Evolutionary conservation across 1,140 invertebrate genomes (phyloP).

Genomic region (Calosoma granatense): DNA sequence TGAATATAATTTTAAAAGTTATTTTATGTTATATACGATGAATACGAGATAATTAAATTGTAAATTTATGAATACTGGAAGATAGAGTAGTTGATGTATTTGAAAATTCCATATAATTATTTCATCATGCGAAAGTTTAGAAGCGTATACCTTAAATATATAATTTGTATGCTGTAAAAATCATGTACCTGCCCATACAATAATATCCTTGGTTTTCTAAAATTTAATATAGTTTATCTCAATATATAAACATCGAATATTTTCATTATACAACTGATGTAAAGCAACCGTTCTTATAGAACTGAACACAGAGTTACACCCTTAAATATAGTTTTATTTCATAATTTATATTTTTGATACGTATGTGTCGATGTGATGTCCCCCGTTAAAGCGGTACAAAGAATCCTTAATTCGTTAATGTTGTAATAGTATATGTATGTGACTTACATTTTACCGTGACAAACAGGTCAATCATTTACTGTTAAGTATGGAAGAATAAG

Average conservation of each 20-base stretch:
- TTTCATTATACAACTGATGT: background rate
- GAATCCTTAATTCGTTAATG: background rate
- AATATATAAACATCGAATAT: background rate
- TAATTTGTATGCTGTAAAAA: too few species aligned
- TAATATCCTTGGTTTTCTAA: too few species aligned
- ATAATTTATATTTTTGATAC: slow-evolving; percentile 5
- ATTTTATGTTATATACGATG: too few species aligned
- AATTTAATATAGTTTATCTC: background rate
- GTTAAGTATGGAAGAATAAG: slow-evolving; percentile 2
- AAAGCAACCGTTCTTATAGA: slow-evolving; percentile 3
- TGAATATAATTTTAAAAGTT: too few species aligned
- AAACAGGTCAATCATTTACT: background rate
- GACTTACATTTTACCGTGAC: too few species aligned
- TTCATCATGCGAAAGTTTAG: background rate
- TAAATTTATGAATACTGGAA: background rate
- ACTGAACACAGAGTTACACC: background rate
- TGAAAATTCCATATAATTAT: too few species aligned
- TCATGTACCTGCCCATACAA: background rate
- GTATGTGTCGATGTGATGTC: slow-evolving; percentile 5
- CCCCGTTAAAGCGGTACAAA: background rate
- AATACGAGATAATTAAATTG: background rate
- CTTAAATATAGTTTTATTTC: background rate
- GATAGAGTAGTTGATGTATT: too few species aligned
- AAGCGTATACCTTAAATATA: background rate
- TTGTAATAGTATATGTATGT: background rate